Percentiles rank a stretch among this genome's conserved stretches.
These are phyloP conservation scores for Apotomis turbidana DNA, from an alignment of 2,888 invertebrate genomes.

Conservation along the genomic window DNA sequence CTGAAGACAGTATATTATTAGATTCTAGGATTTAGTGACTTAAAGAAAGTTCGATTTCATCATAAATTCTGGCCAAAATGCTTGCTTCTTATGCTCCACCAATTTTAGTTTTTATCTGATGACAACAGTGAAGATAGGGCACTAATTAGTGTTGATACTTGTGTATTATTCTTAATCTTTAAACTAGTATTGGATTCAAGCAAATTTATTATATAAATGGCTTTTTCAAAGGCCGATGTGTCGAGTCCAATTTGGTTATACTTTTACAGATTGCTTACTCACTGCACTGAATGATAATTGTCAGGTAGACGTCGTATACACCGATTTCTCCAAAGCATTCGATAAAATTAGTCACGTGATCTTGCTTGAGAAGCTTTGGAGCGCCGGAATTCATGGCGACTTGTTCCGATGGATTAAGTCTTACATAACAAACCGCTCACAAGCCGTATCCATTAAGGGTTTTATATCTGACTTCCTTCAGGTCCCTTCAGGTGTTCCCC, in stretches of 20 bases:
- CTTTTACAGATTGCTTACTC: too few species aligned
- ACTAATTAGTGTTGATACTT: too few species aligned
- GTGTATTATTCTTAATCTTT: too few species aligned
- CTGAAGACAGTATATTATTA: background rate
- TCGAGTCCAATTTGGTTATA: too few species aligned
- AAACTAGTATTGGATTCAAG: too few species aligned
- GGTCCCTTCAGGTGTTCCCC: background rate
- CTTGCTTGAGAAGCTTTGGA: background rate
- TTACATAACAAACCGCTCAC: background rate
- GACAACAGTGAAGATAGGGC: too few species aligned
- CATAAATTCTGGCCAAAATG: too few species aligned
- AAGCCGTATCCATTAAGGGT: background rate
- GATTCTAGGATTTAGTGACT: too few species aligned
- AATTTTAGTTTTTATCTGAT: too few species aligned
- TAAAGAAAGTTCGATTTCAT: background rate
- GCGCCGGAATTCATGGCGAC: conserved; percentile 3
- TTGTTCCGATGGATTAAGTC: background rate
- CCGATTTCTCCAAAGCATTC: conserved; percentile 1
- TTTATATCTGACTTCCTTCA: background rate
- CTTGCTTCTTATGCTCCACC: too few species aligned
- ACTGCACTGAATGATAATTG: background rate
- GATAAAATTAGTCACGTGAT: background rate
- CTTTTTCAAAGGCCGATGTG: too few species aligned
- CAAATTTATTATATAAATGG: too few species aligned
- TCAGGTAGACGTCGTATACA: background rate